Percentiles rank a stretch among this genome's conserved stretches.
phyloP scores from a whole-genome alignment of 2,888 invertebrate genomes.

The Papilio gigon region DNA sequence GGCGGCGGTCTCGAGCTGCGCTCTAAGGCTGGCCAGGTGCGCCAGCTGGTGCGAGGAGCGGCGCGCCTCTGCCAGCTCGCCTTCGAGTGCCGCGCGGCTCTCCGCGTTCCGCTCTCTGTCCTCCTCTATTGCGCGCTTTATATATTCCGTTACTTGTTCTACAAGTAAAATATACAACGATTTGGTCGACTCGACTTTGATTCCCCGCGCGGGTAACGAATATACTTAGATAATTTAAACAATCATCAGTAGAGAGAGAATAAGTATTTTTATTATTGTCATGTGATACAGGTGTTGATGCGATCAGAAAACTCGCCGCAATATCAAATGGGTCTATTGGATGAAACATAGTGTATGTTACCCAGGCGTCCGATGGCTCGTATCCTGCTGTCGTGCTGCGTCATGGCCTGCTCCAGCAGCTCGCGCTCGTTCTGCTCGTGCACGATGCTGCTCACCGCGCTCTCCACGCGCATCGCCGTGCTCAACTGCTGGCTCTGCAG shows the following conservation, averaged over 20 bases:
- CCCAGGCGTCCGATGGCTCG: conserved; percentile 68
- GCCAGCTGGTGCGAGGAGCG: conserved; percentile 68
- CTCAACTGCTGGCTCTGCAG: conserved; percentile 79
- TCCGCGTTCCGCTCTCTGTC: conserved; percentile 70
- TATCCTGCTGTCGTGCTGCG: conserved; percentile 72
- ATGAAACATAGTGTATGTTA: conserved; percentile 43
- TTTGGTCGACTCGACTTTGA: not conserved
- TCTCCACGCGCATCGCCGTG: conserved; percentile 77
- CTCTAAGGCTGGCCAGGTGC: conserved; percentile 62
- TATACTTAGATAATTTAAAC: too few species aligned
- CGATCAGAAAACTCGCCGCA: not conserved
- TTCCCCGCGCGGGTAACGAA: not conserved
- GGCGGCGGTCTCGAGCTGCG: conserved; percentile 61
- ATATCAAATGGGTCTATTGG: not conserved
- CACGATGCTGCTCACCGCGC: conserved; percentile 71
- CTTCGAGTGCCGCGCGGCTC: conserved; percentile 63
- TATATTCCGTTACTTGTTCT: conserved; percentile 75
- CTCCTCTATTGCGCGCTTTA: conserved; percentile 71
- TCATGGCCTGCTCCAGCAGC: conserved; percentile 72
- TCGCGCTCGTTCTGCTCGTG: conserved; percentile 76
- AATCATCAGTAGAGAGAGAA: too few species aligned
- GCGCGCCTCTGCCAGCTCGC: conserved; percentile 66
- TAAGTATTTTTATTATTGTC: too few species aligned
- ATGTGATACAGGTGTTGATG: not conserved
- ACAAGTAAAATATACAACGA: conserved; percentile 44